Evolutionary conservation across 2,113 vertebrate genomes (phyloP), one percentile per base, ranked within the genome.

Genomic region (Paradoxurus hermaphroditus): DNA sequence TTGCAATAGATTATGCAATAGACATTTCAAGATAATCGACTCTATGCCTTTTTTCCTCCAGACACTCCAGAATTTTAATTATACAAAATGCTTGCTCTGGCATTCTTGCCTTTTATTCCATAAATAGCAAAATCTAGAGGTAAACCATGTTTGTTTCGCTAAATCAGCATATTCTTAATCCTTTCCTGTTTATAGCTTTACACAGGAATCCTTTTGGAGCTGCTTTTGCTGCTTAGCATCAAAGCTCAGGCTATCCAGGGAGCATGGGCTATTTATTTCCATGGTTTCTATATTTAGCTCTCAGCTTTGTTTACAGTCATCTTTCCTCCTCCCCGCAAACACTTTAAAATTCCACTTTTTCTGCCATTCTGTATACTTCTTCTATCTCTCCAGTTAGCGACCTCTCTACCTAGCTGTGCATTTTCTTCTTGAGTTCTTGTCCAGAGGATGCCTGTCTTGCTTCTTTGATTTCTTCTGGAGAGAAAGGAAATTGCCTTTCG

Each of bases 161-260:
- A 93, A 83, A 96, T 97, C 90, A 93, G 85, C 94, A 97, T 94
- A 90, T 94, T 98, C 72, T 86, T 79, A 96, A 94, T 95, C 88
- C 86, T 92, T 98, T 98, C 94, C 97, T 98, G 83, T 98, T 98
- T 96, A 82, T 92, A 90, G 96, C 90, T 93, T 97, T 79, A 90
- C 56, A 70, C 46, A 95, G 62, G 53, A 92, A 79, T 49, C 39
- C 89, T 90, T 89, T 92, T 78, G 78, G 93, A 96, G 90, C 51
- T 44, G 18, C 19, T 86, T 91, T 91, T 0, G 13, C 93, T 97
- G 91, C 83, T 91, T 94, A 98, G 97, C 72, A 93, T 97, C 94
- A 96, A 98, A 97, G 97, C 89, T 97, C 96, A 98, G 91, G 92
- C 97, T 97, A 95, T 85, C 84, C 85, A 95, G 83, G 36, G 97